These are phyloP conservation scores for Pachyuromys duprasi DNA, from an alignment of 2,797 vertebrate species.

Conservation along the genomic window DNA sequence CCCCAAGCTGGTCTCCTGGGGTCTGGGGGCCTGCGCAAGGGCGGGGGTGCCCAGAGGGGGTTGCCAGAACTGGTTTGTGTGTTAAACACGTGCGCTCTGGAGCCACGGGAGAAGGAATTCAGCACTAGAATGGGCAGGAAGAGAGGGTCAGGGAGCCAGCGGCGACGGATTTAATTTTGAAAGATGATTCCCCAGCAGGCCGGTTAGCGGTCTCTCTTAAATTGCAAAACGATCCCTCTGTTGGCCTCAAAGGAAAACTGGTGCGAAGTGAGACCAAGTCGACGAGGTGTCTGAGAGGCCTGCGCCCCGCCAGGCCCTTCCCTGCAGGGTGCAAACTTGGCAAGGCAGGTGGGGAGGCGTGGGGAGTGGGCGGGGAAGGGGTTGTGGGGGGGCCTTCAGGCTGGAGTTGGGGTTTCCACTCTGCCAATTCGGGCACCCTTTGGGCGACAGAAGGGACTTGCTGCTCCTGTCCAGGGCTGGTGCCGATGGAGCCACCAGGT, in stretches of 20 bases:
- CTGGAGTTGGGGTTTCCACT: neutral
- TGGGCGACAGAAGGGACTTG: neutral
- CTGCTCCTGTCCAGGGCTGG: neutral
- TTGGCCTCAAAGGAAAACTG: conserved; percentile 48
- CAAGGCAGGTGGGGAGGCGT: neutral
- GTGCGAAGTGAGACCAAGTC: neutral
- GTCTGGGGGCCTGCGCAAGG: conserved; percentile 28
- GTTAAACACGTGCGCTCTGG: conserved; percentile 56
- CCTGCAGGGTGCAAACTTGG: neutral
- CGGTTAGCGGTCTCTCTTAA: neutral
- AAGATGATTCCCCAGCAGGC: conserved; percentile 49
- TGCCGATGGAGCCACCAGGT: neutral
- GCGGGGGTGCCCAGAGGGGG: conserved; percentile 37
- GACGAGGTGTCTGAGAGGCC: neutral
- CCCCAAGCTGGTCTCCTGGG: conserved; percentile 27
- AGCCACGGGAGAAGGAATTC: neutral
- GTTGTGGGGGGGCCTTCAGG: neutral
- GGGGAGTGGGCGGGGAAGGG: too few relatives aligned
- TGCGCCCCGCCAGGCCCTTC: neutral
- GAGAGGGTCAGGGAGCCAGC: conserved; percentile 47
- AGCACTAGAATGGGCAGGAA: conserved; percentile 37
- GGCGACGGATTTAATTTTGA: conserved; percentile 65
- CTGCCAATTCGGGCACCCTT: too few relatives aligned
- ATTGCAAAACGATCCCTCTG: neutral
- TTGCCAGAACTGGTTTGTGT: conserved; percentile 35